These are phyloP conservation scores for Pedicia rivosa DNA, from an alignment of 2,888 invertebrate species.

Conservation along the genomic window DNA sequence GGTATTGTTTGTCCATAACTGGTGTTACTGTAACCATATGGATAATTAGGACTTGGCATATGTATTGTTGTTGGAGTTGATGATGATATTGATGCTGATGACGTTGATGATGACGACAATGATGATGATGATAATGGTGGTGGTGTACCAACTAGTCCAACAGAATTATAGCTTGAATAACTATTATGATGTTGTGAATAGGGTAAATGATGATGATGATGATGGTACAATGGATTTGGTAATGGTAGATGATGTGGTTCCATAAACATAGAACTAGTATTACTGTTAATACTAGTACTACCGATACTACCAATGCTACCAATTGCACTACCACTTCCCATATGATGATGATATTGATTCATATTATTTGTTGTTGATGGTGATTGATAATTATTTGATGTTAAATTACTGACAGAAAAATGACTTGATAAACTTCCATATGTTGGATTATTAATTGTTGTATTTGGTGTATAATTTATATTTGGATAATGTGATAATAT, in stretches of 20 bases:
- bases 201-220: slow-evolving; percentile 19
- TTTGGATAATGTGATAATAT: no score
- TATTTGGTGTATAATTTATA: no score
- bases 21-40: slow-evolving; percentile 32
- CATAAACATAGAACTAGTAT: slow-evolving; percentile 30
- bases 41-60: slow-evolving; percentile 53
- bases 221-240: slow-evolving; percentile 31
- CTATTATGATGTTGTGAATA: slow-evolving; percentile 25
- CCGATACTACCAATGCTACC: slow-evolving; percentile 14
- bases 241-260: slow-evolving; percentile 32
- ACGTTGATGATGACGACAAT: slow-evolving; percentile 3
- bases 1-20: slow-evolving; percentile 12
- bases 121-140: slow-evolving; percentile 33
- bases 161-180: slow-evolving; percentile 19
- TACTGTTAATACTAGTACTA: no score
- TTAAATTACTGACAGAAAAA: slow-evolving; percentile 32
- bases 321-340: slow-evolving; percentile 16
- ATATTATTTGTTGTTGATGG: slow-evolving; percentile 14
- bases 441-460: no score
- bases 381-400: no score
- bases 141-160: slow-evolving; percentile 22
- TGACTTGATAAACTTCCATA: slow-evolving; percentile 22
- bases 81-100: slow-evolving; percentile 20
- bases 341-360: slow-evolving; percentile 24
- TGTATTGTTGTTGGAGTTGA: slow-evolving; percentile 40